Evolutionary conservation across 1,140 invertebrate genomes (phyloP).

Genomic region (Acromyrmex charruanus): DNA sequence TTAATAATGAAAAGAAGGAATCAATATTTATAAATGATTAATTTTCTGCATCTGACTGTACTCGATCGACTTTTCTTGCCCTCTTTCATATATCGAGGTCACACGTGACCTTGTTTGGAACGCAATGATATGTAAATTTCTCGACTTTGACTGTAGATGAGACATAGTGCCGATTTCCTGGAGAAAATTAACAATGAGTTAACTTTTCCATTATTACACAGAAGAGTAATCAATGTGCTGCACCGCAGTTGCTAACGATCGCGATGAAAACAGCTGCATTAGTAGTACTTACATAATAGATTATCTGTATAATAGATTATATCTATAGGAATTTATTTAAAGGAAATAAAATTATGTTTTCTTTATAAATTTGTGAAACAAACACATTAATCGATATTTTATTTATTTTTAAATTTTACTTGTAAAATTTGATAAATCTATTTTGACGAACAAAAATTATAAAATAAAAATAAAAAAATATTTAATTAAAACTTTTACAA

Average conservation of each 20-base stretch:
- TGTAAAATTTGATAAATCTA: neutral
- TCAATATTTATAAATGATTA: slow-evolving; percentile 17
- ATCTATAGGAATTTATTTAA: neutral
- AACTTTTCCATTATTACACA: slow-evolving; percentile 50
- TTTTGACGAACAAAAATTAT: neutral
- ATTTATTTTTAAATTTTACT: neutral
- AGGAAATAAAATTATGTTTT: neutral
- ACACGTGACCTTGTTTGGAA: slow-evolving; percentile 66
- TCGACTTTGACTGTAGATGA: slow-evolving; percentile 27
- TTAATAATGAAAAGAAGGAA: neutral
- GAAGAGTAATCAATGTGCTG: slow-evolving; percentile 29
- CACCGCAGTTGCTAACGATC: slow-evolving; percentile 7
- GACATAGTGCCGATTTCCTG: slow-evolving; percentile 29
- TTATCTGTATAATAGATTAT: neutral
- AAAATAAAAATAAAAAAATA: neutral
- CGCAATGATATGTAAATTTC: slow-evolving; percentile 63
- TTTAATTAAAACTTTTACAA: neutral
- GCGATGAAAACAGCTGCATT: slow-evolving; percentile 21
- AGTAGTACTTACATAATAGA: slow-evolving; percentile 48
- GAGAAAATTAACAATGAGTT: slow-evolving; percentile 61
- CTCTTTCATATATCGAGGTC: slow-evolving; percentile 54
- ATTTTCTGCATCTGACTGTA: slow-evolving; percentile 31
- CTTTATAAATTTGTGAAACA: neutral
- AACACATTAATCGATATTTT: neutral
- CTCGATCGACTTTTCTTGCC: slow-evolving; percentile 52